A percentile compares a stretch with the other conserved stretches of the same genome.
These are phyloP conservation scores for Chaitophorus viminalis DNA, from an alignment of 2,888 invertebrate species.

Conservation along the genomic window DNA sequence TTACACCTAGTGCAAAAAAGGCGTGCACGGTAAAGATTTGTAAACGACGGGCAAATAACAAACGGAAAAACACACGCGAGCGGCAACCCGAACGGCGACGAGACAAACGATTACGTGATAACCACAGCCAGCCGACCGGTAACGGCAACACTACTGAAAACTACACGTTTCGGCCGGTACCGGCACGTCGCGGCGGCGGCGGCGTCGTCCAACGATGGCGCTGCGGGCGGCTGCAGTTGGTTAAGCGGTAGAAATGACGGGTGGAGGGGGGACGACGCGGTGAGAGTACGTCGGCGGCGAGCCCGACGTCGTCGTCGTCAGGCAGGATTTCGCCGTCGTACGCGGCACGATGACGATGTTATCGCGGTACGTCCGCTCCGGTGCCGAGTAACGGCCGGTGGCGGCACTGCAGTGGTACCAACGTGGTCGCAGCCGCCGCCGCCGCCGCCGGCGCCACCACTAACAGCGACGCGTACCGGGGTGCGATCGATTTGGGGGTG, in stretches of 20 bases:
- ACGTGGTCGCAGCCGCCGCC: slow-evolving; percentile 20
- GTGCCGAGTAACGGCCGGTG: neutral
- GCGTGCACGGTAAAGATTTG: neutral
- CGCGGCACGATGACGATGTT: neutral
- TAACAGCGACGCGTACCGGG: neutral
- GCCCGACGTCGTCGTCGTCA: neutral
- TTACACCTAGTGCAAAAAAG: no score
- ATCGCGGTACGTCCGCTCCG: neutral
- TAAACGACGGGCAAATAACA: neutral
- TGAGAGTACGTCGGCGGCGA: neutral
- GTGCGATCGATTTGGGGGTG: slow-evolving; percentile 49
- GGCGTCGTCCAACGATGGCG: slow-evolving; percentile 31
- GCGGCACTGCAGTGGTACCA: slow-evolving; percentile 51
- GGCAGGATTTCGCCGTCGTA: slow-evolving; percentile 6
- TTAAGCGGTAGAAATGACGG: neutral
- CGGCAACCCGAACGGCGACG: neutral
- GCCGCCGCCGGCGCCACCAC: neutral
- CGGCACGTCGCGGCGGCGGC: neutral
- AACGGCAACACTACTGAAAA: slow-evolving; percentile 34
- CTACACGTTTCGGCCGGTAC: slow-evolving; percentile 38
- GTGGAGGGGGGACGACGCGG: neutral
- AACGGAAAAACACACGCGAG: slow-evolving; percentile 23
- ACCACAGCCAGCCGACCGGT: slow-evolving; percentile 44
- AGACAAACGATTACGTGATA: neutral
- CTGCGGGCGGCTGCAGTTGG: slow-evolving; percentile 8